phyloP scores from a whole-genome alignment of 2,888 invertebrate species.

The Agonum fuliginosum region DNA sequence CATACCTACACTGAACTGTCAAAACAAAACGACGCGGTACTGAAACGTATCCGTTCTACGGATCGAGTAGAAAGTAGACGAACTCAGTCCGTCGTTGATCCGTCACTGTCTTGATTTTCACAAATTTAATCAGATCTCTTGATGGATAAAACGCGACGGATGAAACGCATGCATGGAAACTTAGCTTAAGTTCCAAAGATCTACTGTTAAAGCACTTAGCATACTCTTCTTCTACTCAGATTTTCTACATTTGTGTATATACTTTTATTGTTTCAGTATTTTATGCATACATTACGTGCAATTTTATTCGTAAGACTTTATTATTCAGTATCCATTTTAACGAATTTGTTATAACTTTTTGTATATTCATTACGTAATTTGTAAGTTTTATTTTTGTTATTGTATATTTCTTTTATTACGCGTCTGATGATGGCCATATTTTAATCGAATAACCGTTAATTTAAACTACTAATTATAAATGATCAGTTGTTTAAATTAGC shows the following conservation, averaged over 20 bases:
- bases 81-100: too few species aligned
- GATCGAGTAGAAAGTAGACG: too few species aligned
- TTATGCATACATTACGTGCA: conserved; percentile 48
- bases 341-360: conserved; percentile 42
- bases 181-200: conserved; percentile 53
- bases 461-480: too few species aligned
- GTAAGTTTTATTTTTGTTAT: conserved; percentile 57
- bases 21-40: too few species aligned
- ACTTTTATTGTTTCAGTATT: conserved; percentile 44
- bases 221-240: conserved; percentile 39
- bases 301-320: conserved; percentile 56
- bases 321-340: conserved; percentile 35
- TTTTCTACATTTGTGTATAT: conserved; percentile 32
- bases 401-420: conserved; percentile 40
- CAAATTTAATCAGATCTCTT: too few species aligned
- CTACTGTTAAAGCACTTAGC: conserved; percentile 30
- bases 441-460: conserved; percentile 27
- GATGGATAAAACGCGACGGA: too few species aligned
- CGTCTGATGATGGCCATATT: conserved; percentile 46
- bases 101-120: too few species aligned
- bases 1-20: too few species aligned
- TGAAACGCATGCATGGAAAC: too few species aligned
- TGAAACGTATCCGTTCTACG: too few species aligned
- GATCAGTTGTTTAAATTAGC: conserved; percentile 37
- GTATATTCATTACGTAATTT: conserved; percentile 39